These are phyloP conservation scores for Cheirogaleus major DNA, from an alignment of 2,797 vertebrate genomes.

Conservation along the genomic window DNA sequence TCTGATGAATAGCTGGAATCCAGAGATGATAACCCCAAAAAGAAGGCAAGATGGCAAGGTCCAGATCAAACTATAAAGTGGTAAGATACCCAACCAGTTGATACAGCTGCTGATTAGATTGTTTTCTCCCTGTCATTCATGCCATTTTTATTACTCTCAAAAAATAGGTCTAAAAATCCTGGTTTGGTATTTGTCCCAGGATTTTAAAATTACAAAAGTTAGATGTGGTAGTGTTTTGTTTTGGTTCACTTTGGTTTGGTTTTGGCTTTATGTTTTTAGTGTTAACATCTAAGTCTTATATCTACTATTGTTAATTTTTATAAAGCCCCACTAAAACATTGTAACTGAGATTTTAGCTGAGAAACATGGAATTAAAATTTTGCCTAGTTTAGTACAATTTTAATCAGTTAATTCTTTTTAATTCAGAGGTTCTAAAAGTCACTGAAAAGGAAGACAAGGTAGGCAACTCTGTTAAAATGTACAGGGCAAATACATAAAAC, in stretches of 20 bases:
- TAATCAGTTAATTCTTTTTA: conserved; percentile 41
- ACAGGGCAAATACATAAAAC: not conserved
- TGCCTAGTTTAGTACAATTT: conserved; percentile 17
- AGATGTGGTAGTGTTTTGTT: not conserved
- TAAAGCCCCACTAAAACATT: conserved; percentile 27
- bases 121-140: not conserved
- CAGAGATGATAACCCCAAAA: conserved; percentile 15
- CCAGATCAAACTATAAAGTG: not conserved
- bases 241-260: not conserved
- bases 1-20: not conserved
- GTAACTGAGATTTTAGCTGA: conserved; percentile 44
- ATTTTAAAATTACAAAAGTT: conserved; percentile 37
- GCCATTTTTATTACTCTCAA: not conserved
- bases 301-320: conserved; percentile 33
- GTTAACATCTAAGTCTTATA: not conserved
- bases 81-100: not conserved
- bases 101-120: not conserved
- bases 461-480: not conserved
- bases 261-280: conserved; percentile 16
- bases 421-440: not conserved
- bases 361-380: conserved; percentile 21
- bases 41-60: not conserved
- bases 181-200: not conserved
- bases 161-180: not conserved
- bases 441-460: not conserved